Percentiles rank a stretch among this genome's conserved stretches.
Conservation (phyloP, 2,888 invertebrate species). For the Drosophila formosana region DNA sequence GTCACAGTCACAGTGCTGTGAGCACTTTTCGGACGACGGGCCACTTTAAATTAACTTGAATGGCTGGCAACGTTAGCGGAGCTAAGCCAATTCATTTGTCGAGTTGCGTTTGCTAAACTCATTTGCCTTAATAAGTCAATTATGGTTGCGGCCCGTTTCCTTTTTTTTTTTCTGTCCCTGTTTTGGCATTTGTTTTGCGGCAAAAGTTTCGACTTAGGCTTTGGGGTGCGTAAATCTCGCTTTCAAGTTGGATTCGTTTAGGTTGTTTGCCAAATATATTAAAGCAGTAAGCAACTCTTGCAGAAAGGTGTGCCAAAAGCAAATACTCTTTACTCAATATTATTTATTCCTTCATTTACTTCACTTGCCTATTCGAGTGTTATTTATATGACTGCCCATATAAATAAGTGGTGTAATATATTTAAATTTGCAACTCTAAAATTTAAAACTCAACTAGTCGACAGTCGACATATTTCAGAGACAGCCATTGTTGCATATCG, state of each 20-base stretch:
- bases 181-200: slow-evolving; percentile 19
- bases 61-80: slow-evolving; percentile 37
- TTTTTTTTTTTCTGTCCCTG: slow-evolving; percentile 11
- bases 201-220: slow-evolving; percentile 22
- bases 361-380: no score
- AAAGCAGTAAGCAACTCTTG: background rate
- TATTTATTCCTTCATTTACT: no score
- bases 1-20: slow-evolving; percentile 25
- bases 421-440: background rate
- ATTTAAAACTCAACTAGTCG: background rate
- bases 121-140: slow-evolving; percentile 74
- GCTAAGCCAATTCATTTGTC: slow-evolving; percentile 64
- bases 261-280: background rate
- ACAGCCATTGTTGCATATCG: slow-evolving; percentile 11
- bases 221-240: slow-evolving; percentile 22
- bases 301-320: background rate
- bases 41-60: slow-evolving; percentile 73
- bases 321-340: no score
- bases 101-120: slow-evolving; percentile 55
- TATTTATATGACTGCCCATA: no score
- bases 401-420: background rate
- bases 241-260: slow-evolving; percentile 2
- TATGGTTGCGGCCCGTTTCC: slow-evolving; percentile 42
- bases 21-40: slow-evolving; percentile 37
- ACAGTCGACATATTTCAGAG: background rate